These are phyloP conservation scores for Coregonus suidteri DNA, from an alignment of 2,797 vertebrate species.

Conservation along the genomic window DNA sequence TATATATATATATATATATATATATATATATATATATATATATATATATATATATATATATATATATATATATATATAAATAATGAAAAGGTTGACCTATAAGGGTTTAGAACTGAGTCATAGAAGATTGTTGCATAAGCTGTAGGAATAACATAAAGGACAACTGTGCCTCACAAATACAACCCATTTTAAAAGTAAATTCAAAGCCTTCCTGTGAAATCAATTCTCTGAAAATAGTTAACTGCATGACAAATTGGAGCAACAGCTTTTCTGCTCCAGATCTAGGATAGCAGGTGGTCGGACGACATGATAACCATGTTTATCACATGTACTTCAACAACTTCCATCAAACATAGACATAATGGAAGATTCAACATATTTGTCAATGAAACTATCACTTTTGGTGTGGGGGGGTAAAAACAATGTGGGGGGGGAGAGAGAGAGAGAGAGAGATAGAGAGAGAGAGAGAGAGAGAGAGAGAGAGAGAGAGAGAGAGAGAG, in stretches of 20 bases:
- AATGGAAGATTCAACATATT: conserved; percentile 18
- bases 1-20: too few relatives aligned
- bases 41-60: too few relatives aligned
- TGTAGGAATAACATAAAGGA: not conserved
- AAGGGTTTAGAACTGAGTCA: not conserved
- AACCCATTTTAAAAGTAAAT: not conserved
- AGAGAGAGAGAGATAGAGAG: conserved; percentile 7
- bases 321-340: conserved; percentile 37
- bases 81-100: not conserved
- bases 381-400: not conserved
- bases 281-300: conserved; percentile 31
- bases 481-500: conserved; percentile 5
- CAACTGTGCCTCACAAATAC: not conserved
- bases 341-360: not conserved
- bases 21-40: too few relatives aligned
- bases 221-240: not conserved
- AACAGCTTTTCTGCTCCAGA: not conserved
- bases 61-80: not conserved
- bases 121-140: not conserved
- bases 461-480: not conserved
- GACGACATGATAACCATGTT: conserved; percentile 24
- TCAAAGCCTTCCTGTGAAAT: conserved; percentile 5
- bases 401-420: not conserved
- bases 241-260: not conserved
- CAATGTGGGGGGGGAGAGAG: not conserved